phyloP scores from a whole-genome alignment of 2,797 vertebrate species.

The Lithobates sylvaticus region DNA sequence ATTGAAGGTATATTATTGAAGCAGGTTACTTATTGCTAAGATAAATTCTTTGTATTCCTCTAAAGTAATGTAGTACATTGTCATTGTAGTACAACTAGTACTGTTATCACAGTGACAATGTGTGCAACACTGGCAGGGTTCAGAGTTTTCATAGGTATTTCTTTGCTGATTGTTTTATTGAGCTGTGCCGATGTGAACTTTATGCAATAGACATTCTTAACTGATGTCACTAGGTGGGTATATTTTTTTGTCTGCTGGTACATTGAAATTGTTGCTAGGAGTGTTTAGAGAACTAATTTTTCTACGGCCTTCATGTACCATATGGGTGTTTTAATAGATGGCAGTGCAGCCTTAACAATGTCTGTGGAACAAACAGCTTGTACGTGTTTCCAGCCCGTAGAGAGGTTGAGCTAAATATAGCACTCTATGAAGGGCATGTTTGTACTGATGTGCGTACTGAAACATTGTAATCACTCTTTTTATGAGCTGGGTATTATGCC shows the following conservation, averaged over 20 bases:
- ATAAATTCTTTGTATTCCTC: neutral
- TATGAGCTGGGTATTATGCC: conserved; percentile 7
- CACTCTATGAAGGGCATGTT: conserved; percentile 29
- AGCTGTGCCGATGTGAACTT: neutral
- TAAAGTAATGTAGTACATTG: neutral
- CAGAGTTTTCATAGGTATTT: neutral
- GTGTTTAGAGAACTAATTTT: neutral
- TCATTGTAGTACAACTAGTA: too few relatives aligned
- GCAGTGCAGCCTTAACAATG: conserved; percentile 2
- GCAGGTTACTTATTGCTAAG: neutral
- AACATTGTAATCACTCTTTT: conserved; percentile 6
- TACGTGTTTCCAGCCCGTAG: conserved; percentile 18
- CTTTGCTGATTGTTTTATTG: neutral
- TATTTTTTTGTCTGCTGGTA: neutral
- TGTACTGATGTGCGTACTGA: conserved; percentile 25
- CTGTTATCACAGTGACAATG: neutral
- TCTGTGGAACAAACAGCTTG: conserved; percentile 14
- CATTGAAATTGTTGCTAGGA: neutral
- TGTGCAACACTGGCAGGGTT: neutral
- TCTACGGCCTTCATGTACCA: neutral
- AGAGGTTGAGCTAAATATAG: conserved; percentile 20
- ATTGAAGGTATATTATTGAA: too few relatives aligned
- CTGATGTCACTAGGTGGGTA: too few relatives aligned
- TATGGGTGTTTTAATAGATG: neutral
- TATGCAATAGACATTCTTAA: neutral